Conservation (phyloP, 2,113 vertebrate species). For the Otocyon megalotis region DNA sequence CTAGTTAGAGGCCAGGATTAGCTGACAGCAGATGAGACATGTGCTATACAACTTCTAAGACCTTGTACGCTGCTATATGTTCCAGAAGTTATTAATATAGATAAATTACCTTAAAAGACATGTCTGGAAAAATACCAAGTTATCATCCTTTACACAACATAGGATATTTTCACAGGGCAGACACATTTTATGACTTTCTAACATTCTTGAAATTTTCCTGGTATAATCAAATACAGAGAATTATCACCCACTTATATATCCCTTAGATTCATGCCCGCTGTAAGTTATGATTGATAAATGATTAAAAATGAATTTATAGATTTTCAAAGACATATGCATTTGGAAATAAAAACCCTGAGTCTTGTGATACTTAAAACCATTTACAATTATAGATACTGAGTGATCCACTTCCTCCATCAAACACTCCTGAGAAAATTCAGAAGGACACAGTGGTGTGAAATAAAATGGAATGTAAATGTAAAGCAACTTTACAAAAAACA, state of each 20-base stretch:
- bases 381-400: background rate
- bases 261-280: background rate
- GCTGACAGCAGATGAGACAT: background rate
- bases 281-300: background rate
- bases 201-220: background rate
- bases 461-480: background rate
- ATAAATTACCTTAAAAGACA: background rate
- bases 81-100: rapidly evolving
- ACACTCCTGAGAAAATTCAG: background rate
- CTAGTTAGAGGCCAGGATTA: background rate
- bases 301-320: background rate
- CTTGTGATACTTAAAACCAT: background rate
- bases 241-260: background rate
- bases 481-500: background rate
- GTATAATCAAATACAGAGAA: background rate
- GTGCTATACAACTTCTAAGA: too few relatives aligned
- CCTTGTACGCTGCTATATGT: background rate
- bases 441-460: background rate
- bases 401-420: background rate
- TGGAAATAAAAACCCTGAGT: background rate
- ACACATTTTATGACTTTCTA: background rate
- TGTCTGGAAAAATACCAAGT: background rate
- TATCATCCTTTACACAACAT: background rate
- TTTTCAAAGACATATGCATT: background rate
- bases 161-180: background rate